Percentiles rank a stretch among this genome's conserved stretches.
These are phyloP conservation scores for Myocastor coypus DNA, from an alignment of 2,113 vertebrate genomes.

Conservation along the genomic window DNA sequence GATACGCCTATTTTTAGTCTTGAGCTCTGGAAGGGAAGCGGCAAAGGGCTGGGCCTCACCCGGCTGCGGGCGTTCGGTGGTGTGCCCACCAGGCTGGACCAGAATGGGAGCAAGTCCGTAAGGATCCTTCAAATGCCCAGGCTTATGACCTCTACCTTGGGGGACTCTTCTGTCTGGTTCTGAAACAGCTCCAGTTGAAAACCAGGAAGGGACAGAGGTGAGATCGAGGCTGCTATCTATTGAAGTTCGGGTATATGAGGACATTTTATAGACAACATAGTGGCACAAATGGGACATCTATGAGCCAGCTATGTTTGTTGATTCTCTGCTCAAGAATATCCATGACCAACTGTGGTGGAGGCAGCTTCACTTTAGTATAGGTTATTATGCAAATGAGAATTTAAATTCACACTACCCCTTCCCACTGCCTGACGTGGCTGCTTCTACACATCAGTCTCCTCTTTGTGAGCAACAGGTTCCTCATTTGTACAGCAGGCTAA, in stretches of 20 bases:
- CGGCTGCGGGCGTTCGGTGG: conserved; percentile 53
- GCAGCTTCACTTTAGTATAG: not conserved
- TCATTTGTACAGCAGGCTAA: not conserved
- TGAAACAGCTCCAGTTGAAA: not conserved
- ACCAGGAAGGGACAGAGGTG: not conserved
- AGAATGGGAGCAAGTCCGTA: not conserved
- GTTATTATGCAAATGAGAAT: not conserved
- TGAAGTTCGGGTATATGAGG: not conserved
- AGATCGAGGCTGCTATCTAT: accelerated
- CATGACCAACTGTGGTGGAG: not conserved
- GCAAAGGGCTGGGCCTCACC: not conserved
- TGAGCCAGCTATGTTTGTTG: not conserved
- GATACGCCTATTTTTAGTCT: conserved; percentile 53
- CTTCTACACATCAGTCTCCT: not conserved
- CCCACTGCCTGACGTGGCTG: not conserved
- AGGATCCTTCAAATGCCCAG: not conserved
- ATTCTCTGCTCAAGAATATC: not conserved
- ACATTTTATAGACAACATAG: not conserved
- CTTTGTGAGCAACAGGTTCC: not conserved
- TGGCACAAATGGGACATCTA: not conserved
- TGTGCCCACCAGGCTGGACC: not conserved
- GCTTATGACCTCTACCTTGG: not conserved
- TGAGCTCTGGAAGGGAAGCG: not conserved
- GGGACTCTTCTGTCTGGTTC: not conserved
- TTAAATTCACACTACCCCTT: not conserved